Evolutionary conservation across 2,797 vertebrate species (phyloP), one percentile per base, ranked within the genome.

Genomic region (Halcyon badia): DNA sequence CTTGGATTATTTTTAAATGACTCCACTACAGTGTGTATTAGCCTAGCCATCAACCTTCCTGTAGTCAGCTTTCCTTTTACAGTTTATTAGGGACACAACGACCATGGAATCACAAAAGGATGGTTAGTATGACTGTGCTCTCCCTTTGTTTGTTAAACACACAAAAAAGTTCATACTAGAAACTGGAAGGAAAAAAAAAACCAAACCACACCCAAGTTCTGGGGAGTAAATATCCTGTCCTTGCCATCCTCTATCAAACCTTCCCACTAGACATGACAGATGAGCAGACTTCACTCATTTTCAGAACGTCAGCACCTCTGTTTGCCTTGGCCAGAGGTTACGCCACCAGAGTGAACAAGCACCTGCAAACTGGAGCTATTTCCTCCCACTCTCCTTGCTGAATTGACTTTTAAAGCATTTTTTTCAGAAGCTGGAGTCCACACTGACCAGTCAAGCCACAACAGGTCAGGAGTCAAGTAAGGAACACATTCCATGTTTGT

Each of bases 1-100:
- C 89, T 96, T 97, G 71, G 70, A 91, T 93, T 96, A 83, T 90
- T 97, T 91, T 91, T 83, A 96, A 87, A 94, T 84, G 80, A 95
- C 94, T 97, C 62, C 15, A 56, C 89, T 83, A 83, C 44, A 85
- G 64, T 28, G 62, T 61, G 62, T 70, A 92, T 94, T 90, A 97
- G 92, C 94, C 78, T 49, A 85, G 71, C 65, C 91, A 94, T 60
- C 88, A 95, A 68, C 62, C 65, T 72, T 82, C 61, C 73, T 48
- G 66, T 44, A 89, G 73, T 60, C 90, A 92, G 82, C 68, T 94
- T 77, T 54, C 65, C 54, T 91, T 86, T 84, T 65, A 73, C 62
- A 92, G 68, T 81, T 96, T 93, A 83, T 95, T 93, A 91, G 61
- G 60, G 94, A 83, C 54, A 86, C 58, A 79, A 26, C 51, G 62